Evolutionary conservation across 35 echinoderm and acorn worm species (phyloP).

Genomic region (Ptychodera flava): DNA sequence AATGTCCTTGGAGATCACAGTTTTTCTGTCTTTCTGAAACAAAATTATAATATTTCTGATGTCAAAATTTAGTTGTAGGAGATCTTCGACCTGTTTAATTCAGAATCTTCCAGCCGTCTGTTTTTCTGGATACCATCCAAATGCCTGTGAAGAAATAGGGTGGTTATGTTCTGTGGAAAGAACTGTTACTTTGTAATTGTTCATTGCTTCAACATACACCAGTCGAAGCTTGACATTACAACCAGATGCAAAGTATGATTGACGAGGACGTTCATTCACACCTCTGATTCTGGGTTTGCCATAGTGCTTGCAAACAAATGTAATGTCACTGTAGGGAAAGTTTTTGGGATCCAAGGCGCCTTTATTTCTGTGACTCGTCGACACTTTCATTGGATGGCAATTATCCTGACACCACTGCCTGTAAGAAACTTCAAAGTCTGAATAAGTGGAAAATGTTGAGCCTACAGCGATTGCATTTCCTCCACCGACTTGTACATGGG

Average conservation of each 20-base stretch:
- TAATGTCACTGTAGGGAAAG: neutral
- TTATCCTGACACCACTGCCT: neutral
- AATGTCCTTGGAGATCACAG: neutral
- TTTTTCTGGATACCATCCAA: neutral
- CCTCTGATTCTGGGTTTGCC: neutral
- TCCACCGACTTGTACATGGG: neutral
- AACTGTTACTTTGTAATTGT: neutral
- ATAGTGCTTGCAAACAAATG: neutral
- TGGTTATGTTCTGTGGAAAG: neutral
- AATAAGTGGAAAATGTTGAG: neutral
- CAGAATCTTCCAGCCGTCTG: neutral
- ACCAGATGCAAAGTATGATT: neutral
- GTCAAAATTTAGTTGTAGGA: neutral
- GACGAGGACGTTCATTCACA: no score
- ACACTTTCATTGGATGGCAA: neutral
- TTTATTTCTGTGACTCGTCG: neutral
- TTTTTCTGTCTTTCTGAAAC: neutral
- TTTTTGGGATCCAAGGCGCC: neutral
- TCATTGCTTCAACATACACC: neutral
- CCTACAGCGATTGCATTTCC: neutral
- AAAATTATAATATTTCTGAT: neutral
- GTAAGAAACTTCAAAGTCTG: neutral
- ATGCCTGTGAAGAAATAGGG: neutral
- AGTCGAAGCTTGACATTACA: neutral
- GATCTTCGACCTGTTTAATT: neutral